Base-by-base conservation (phyloP, 2,888 invertebrate genomes). In the Tinea trinotella region DNA sequence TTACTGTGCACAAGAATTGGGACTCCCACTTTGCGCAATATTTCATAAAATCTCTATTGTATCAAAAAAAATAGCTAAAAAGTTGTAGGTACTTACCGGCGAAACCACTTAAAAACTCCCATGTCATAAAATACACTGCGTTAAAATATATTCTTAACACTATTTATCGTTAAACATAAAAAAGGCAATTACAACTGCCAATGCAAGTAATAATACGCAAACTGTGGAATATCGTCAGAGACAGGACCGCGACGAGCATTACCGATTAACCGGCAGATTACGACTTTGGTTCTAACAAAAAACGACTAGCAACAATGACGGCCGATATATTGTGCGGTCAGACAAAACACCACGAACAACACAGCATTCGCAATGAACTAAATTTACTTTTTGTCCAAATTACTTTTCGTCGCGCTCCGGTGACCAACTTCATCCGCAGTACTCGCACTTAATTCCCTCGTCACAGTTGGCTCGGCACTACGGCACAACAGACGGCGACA, bases 361-460 rank as follows among this genome's bases (percentile, higher is more conserved):
- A 75, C 76, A 71, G 71, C 74, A 74, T 75, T 83, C 76, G 82
- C 82, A 81, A 83, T 81, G 76, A 81, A 81, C 68, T 83, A 80
- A 79, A 83, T 83, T 84, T 74, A 64, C 77, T 82, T 84, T 84
- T 84, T 83, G 75, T 80, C 74, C 79, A 84, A 83, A 83, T 85
- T 83, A 81, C 78, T 83, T 58, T 81, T 82, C 79, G 85, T 84
- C 74, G 75, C 84, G 84, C 78, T 84, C 75, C 78, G 82, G 67
- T 81, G 80, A 79, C 78, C 76, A 71, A 80, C 81, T 78, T 74
- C 77, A 74, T 71, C 72, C 72, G 71, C 70, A 68, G 62, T 35
- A 17, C 40, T 64, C 68, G 73, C 55, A 19, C 57, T 56, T 54
- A 49, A 55, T 56, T 65, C 65, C 62, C 65, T 62, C 67, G 65